Conservation (phyloP, 2,113 vertebrate species). For the Corythornis cristatus region DNA sequence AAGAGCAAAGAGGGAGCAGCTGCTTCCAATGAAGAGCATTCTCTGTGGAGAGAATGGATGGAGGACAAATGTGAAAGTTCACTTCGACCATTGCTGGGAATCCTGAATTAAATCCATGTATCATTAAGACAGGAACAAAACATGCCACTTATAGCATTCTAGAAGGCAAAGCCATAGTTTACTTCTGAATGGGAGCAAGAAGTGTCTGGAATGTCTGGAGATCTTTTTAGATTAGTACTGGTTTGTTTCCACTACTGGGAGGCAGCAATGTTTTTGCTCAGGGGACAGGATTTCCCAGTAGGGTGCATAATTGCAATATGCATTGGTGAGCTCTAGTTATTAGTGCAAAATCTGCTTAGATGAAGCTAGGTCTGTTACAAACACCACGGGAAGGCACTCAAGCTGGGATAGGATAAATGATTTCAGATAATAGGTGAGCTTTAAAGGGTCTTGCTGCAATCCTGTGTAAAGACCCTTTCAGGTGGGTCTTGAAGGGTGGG, state of each 20-base stretch:
- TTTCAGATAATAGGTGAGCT: conserved; percentile 2
- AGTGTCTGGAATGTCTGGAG: neutral
- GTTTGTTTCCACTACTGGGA: neutral
- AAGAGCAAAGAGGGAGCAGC: conserved; percentile 37
- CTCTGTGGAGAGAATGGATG: neutral
- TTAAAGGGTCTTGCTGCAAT: neutral
- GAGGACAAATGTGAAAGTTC: conserved; percentile 53
- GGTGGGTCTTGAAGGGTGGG: neutral
- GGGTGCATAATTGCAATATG: conserved; percentile 15
- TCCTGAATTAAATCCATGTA: conserved; percentile 23
- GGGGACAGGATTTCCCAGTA: conserved; percentile 7
- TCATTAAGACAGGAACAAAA: conserved; percentile 17
- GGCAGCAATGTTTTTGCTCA: neutral
- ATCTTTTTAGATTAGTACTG: neutral
- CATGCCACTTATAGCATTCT: neutral
- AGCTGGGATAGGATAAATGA: conserved; percentile 13
- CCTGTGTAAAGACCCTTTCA: neutral
- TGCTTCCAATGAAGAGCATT: neutral
- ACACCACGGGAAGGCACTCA: conserved; percentile 12
- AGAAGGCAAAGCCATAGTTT: neutral
- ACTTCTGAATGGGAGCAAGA: neutral
- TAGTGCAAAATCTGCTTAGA: conserved; percentile 53
- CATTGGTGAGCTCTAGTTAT: conserved; percentile 47
- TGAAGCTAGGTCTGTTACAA: conserved; percentile 49
- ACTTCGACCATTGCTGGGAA: neutral